phyloP scores from a whole-genome alignment of 2,797 vertebrate genomes.

The Masticophis lateralis region DNA sequence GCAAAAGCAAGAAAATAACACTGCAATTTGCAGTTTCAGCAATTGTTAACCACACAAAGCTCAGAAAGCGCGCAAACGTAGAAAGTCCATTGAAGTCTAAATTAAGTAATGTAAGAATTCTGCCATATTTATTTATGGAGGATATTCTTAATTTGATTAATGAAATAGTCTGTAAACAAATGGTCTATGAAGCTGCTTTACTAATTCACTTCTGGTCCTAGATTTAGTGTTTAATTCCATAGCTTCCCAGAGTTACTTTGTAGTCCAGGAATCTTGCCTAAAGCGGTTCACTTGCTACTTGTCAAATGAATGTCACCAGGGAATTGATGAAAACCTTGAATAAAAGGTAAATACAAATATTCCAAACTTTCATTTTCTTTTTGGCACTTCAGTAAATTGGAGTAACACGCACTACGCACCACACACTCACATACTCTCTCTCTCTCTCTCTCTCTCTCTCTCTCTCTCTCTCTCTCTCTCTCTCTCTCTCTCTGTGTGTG shows the following conservation, averaged over 20 bases:
- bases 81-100: background rate
- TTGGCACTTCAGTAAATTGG: background rate
- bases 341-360: constrained; percentile 3
- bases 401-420: background rate
- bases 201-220: background rate
- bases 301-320: background rate
- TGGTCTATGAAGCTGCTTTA: background rate
- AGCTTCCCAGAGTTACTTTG: background rate
- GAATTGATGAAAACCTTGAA: background rate
- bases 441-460: too few species aligned
- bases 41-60: background rate
- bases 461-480: too few species aligned
- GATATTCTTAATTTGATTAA: background rate
- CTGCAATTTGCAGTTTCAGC: background rate
- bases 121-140: background rate
- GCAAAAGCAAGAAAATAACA: background rate
- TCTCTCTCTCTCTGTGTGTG: too few species aligned
- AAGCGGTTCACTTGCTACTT: background rate
- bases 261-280: background rate
- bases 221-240: background rate
- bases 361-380: background rate
- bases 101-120: background rate
- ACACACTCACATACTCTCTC: too few species aligned
- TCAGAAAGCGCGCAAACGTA: background rate
- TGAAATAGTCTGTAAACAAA: background rate